Base-by-base conservation (phyloP, 2,113 vertebrate genomes). In the Chaetura pelagica region DNA sequence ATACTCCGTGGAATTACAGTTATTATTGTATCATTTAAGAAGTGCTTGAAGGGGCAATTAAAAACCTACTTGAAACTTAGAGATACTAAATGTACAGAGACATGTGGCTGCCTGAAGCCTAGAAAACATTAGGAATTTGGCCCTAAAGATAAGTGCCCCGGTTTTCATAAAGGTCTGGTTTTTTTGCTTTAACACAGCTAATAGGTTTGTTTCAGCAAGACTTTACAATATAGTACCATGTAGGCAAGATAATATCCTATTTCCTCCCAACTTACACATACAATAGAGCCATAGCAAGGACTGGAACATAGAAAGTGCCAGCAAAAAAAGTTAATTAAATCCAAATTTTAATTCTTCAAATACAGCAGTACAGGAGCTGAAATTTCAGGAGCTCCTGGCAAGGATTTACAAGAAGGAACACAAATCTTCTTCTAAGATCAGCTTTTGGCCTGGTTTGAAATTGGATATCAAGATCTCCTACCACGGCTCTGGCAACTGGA, bases 1-100 rank as follows among this genome's bases (percentile, higher is more conserved):
- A 40, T 51, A 82, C 22, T 72, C 61, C 6, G 22, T 29, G 29
- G 57, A 89, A 79, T 85, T n/a, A 57, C 61, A 71, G 34, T 59
- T 76, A 69, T 90, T 87, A 90, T n/a, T 84, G 13, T 51, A 81
- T 40, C 59, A 59, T 67, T 95, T 68, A 61, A 90, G 74, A 93
- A 96, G 38, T 61, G 61, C 88, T 90, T 61, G 52, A 77, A 72
- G 75, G 78, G 46, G 49, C 51, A 93, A 83, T 91, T 88, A 81
- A 93, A 85, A 94, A 52, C 30, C 48, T 90, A 13, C 54, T 68
- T 81, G 87, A 79, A 94, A 95, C 24, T 75, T 40, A 68, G 69
- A 78, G 84, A 57, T 48, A 62, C 38, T 32, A 64, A 67, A 67
- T 66, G 72, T 55, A 81, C 84, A 80, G 34, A 80, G 71, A 69